phyloP scores from a whole-genome alignment of 2,113 vertebrate species.

The Empidonax alnorum region DNA sequence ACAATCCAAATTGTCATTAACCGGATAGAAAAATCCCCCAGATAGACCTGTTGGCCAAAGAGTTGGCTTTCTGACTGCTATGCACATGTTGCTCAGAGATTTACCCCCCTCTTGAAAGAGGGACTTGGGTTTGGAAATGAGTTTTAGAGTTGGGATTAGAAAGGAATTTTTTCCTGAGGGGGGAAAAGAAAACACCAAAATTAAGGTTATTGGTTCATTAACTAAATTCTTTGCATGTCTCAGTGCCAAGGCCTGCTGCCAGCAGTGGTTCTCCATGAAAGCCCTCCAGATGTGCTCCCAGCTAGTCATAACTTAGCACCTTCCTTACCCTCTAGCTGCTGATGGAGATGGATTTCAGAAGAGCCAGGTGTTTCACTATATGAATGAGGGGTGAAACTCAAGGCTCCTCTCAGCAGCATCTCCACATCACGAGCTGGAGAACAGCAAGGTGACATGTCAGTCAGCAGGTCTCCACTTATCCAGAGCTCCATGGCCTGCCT shows the following conservation, averaged over 20 bases:
- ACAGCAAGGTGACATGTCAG: background rate
- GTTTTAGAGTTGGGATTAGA: background rate
- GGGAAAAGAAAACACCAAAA: background rate
- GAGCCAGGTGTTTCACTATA: background rate
- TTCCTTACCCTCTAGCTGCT: background rate
- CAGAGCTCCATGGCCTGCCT: background rate
- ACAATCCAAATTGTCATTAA: background rate
- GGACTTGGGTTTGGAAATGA: background rate
- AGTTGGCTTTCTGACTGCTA: accelerated
- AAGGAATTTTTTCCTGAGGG: background rate
- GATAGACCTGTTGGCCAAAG: background rate
- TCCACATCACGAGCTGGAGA: background rate
- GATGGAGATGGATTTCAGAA: background rate
- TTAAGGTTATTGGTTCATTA: background rate
- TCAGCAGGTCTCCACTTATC: accelerated
- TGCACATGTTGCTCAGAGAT: accelerated
- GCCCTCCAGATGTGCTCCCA: background rate
- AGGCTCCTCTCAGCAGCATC: background rate
- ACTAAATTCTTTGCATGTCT: background rate
- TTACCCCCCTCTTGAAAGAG: background rate
- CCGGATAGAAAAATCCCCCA: no score
- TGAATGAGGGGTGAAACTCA: background rate
- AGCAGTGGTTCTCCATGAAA: background rate
- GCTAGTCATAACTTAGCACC: no score
- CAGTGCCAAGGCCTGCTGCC: background rate